Percentiles rank a stretch among this genome's conserved stretches.
Conservation (phyloP, 1,140 invertebrate species). For the Papilio polytes region DNA sequence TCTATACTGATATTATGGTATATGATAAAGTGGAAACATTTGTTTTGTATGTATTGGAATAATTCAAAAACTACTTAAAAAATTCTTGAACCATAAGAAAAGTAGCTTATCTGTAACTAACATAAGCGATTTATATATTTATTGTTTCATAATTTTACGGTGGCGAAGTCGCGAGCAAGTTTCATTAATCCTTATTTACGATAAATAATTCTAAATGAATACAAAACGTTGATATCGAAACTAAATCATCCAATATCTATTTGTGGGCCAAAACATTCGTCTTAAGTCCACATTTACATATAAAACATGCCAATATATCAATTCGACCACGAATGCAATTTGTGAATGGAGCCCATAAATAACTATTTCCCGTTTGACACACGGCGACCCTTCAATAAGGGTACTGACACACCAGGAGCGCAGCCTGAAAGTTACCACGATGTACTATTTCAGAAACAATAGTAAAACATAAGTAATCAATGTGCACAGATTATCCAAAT, state of each 20-base stretch:
- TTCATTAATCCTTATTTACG: neutral
- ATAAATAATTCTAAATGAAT: neutral
- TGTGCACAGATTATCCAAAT: neutral
- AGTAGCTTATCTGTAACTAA: no score
- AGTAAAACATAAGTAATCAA: neutral
- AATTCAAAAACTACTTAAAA: no score
- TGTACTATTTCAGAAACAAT: neutral
- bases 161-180: no score
- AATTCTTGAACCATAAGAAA: no score
- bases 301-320: slow-evolving; percentile 83
- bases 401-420: slow-evolving; percentile 9
- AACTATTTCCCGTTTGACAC: slow-evolving; percentile 82
- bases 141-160: no score
- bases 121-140: no score
- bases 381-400: slow-evolving; percentile 68
- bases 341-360: slow-evolving; percentile 82
- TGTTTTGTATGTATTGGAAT: no score
- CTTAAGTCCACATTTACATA: slow-evolving; percentile 79
- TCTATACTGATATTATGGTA: no score
- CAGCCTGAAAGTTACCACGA: neutral
- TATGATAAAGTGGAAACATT: no score
- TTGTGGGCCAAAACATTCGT: slow-evolving; percentile 76
- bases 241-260: slow-evolving; percentile 75
- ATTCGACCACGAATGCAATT: slow-evolving; percentile 83
- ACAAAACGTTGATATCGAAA: slow-evolving; percentile 42